A percentile compares a stretch with the other conserved stretches of the same genome.
Conservation (phyloP, 2,113 vertebrate genomes). For the Cyphomyrus discorhynchus region DNA sequence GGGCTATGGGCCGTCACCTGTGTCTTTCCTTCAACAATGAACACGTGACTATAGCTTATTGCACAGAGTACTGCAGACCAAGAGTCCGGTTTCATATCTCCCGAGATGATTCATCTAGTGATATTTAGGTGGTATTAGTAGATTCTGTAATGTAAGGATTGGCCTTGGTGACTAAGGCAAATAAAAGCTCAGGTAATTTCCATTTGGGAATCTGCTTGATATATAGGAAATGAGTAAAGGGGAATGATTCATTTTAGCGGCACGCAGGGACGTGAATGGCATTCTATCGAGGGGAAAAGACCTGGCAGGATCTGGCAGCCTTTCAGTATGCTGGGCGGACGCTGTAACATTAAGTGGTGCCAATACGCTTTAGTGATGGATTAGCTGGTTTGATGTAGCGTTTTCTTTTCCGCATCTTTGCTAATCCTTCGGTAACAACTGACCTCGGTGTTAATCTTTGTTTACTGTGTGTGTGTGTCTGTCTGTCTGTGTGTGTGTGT, state of each 20-base stretch:
- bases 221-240: neutral
- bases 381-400: neutral
- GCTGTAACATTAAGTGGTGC: neutral
- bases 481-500: constrained; percentile 29
- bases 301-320: neutral
- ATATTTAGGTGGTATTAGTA: neutral
- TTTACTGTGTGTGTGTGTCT: constrained; percentile 22
- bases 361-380: neutral
- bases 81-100: neutral
- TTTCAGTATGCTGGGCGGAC: neutral
- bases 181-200: constrained; percentile 6
- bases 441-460: neutral
- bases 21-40: neutral
- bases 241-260: neutral
- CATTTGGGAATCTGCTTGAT: neutral
- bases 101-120: neutral
- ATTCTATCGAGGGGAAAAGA: neutral
- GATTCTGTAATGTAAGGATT: neutral
- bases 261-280: neutral
- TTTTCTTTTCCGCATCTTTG: neutral
- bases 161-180: neutral
- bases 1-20: neutral
- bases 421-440: constrained; percentile 10
- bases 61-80: neutral
- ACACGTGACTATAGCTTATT: no score